Evolutionary conservation across 2,888 invertebrate species (phyloP).

Genomic region (Proisotoma minuta): DNA sequence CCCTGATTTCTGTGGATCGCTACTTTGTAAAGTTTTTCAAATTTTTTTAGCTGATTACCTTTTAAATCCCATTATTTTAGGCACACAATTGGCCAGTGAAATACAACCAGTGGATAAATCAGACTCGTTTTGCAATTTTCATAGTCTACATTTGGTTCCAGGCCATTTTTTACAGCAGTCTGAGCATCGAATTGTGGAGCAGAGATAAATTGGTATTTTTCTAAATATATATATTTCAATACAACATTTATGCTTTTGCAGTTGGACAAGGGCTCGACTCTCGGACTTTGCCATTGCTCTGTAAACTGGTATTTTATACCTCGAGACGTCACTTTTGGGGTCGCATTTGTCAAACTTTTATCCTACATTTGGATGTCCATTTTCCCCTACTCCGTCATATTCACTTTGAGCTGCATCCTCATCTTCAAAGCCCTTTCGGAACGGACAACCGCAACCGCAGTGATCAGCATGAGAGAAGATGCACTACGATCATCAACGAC

Average conservation of each 20-base stretch:
- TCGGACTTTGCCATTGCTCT: background rate
- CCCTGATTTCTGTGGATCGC: background rate
- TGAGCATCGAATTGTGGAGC: background rate
- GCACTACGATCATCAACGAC: background rate
- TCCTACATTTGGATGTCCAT: background rate
- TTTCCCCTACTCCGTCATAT: background rate
- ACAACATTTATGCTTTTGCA: background rate
- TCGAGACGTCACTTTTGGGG: background rate
- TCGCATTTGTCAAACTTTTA: background rate
- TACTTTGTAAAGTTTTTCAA: background rate
- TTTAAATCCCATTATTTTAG: background rate
- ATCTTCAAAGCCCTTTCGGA: background rate
- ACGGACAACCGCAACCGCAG: background rate
- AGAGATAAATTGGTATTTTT: background rate
- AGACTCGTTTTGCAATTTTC: background rate
- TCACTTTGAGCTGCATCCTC: background rate
- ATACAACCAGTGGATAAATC: background rate
- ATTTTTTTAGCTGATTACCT: background rate
- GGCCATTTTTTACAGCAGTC: background rate
- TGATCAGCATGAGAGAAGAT: background rate
- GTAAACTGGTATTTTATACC: background rate
- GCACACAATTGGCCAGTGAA: background rate
- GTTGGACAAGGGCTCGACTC: background rate
- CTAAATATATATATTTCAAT: background rate
- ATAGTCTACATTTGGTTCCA: background rate